Evolutionary conservation across 1,140 invertebrate genomes (phyloP), one percentile per base, ranked within the genome.

Genomic region (Hyles vespertilio): DNA sequence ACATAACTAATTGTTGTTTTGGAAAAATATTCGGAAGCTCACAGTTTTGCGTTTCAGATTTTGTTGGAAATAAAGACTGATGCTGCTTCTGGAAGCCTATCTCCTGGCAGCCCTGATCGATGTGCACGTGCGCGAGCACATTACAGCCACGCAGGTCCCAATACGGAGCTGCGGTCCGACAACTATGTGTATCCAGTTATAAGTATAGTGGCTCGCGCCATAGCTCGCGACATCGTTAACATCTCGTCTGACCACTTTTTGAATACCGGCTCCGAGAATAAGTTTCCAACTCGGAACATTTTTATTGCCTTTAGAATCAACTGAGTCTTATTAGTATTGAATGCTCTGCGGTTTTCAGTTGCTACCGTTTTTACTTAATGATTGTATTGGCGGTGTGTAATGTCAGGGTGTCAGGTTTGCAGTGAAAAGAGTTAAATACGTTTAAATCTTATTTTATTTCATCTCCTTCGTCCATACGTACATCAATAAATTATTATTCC

Each of bases 221-320:
- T 61, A 61, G 69, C 68, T 59, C 77, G 73, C 63, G 70, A 68
- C 68, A 48, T 58, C 61, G 55, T 10, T 44, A 55, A 58, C 65
- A 79, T 70, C 83, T 69, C 55, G 84, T 79, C 67, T 52, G 70
- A 81, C 84, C 70, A 70, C 76, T 87, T 84, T 72, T 70, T 63
- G 67, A 70, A 67, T 63, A 6, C 50, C 7, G 66, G 69, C 62
- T 69, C 69, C 69, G 63, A 70, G 61, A 67, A 54, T 56, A 69
- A 58, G 60, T 36, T 34, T 56, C 49, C 57, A 58, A 61, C 53
- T 65, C 51, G 48, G 49, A 53, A 66, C 56, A 66, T 65, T 62
- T 63, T 63, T 56, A 56, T 56, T 47, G 45, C 54, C 45, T 47
- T 56, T 34, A 32, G 45, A 47, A 36, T 11, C 36, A 9, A 56